A percentile compares a stretch with the other conserved stretches of the same genome.
Conservation (phyloP, 35 echinoderm and acorn worm species). For the Ophioderma brevispina region DNA sequence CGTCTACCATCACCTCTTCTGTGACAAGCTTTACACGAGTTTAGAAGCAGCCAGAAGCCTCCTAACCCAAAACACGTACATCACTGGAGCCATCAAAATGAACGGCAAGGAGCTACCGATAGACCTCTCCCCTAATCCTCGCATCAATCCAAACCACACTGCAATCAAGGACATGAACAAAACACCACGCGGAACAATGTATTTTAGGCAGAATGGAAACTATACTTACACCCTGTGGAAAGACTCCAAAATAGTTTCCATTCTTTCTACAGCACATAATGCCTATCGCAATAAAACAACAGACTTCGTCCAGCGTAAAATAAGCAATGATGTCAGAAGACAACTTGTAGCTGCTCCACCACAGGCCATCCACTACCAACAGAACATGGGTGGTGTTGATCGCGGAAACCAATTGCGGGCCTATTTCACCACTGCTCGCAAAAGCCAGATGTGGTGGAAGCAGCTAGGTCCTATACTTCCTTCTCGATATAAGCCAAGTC, state of each 20-base stretch:
- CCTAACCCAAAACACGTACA: background rate
- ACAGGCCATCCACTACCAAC: conserved; percentile 10
- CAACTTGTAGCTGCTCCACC: background rate
- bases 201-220: background rate
- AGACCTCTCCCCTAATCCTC: too few species aligned
- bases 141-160: too few species aligned
- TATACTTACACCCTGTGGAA: background rate
- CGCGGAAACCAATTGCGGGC: conserved; percentile 11
- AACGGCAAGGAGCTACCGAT: too few species aligned
- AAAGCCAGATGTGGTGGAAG: conserved; percentile 32
- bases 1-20: background rate
- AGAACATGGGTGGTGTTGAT: conserved; percentile 52
- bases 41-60: background rate
- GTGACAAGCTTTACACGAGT: background rate
- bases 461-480: conserved; percentile 31
- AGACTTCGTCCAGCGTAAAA: background rate
- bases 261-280: background rate
- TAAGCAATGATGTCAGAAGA: too few species aligned
- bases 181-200: background rate
- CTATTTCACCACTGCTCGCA: conserved; percentile 1
- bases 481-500: conserved; percentile 30
- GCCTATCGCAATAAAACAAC: background rate
- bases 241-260: background rate
- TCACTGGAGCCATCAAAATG: background rate
- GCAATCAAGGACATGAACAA: background rate